Conservation (phyloP, 2,797 vertebrate species). For the Esox masquinongy region DNA sequence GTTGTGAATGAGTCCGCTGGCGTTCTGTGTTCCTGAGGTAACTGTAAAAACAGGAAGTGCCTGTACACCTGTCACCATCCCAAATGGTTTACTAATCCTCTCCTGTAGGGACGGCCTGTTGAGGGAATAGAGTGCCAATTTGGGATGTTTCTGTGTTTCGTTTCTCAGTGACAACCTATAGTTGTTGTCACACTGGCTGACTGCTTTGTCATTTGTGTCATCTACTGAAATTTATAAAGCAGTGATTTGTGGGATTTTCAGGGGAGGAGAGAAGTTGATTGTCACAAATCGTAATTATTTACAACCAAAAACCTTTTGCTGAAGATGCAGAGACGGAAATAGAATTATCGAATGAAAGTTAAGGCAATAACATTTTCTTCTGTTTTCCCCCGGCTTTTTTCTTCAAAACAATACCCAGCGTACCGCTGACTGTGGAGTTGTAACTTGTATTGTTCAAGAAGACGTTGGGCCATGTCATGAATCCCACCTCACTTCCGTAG, state of each 20-base stretch:
- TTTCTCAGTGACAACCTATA: conserved; percentile 53
- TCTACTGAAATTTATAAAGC: conserved; percentile 60
- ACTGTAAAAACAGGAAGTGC: conserved; percentile 19
- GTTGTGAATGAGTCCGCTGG: not conserved
- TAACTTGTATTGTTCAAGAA: too few species aligned
- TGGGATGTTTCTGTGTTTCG: not conserved
- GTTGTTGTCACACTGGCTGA: conserved; percentile 54
- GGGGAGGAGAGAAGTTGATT: not conserved
- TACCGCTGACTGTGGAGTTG: too few species aligned
- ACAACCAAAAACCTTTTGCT: not conserved
- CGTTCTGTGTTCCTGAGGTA: not conserved
- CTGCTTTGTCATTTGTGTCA: conserved; percentile 53
- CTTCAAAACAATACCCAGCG: not conserved
- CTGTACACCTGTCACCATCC: not conserved
- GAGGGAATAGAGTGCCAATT: not conserved
- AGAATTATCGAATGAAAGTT: conserved; percentile 1
- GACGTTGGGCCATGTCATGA: too few species aligned
- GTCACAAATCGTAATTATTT: conserved; percentile 13
- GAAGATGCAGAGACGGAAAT: not conserved
- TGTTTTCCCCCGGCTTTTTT: not conserved
- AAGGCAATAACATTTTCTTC: conserved; percentile 1
- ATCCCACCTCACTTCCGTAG: too few species aligned
- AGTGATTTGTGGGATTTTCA: conserved; percentile 30
- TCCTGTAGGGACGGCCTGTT: not conserved
- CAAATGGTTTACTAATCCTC: not conserved